Base-by-base conservation (phyloP, 2,113 vertebrate species). In the Camelus bactrianus region DNA sequence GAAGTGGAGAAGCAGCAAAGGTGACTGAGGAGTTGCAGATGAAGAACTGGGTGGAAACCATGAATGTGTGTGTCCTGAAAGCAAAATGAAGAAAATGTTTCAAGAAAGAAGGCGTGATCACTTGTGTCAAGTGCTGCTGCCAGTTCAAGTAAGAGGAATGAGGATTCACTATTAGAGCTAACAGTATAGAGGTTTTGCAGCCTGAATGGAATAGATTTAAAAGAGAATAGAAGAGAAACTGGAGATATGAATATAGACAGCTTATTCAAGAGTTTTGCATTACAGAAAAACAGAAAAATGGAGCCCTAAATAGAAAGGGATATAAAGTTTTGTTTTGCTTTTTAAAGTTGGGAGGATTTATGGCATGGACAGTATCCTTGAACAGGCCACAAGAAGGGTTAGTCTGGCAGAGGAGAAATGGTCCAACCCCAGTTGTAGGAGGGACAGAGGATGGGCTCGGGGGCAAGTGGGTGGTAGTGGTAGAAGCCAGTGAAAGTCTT, bases 11-110 rank as follows among this genome's bases (percentile, higher is more conserved):
- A 91, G 35, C 52, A n/a, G 26, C 60, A 76, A 60, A 93, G 52
- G 15, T 84, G 60, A 84, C 60, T 77, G 28, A 56, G 3, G 56
- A 72, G 35, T 16, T 64, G 9, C 91, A 94, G 65, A 89, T 76
- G 60, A 93, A 62, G 77, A 93, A 89, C 0, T 81, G 26, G 30
- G 64, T 77, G 56, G 76, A 83, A 97, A 96, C 20, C n/a, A 82
- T 65, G 52, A 76, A 42, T 88, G 19, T 83, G 19, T 52, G 16
- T 85, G 24, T 82, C 76, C 52, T 93, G 3, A 89, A 88, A 92
- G 65, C 77, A 46, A 83, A 72, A 69, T 65, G 72, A 64, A 96
- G 80, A 82, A 92, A 56, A 92, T 82, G 56, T 93, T 65, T 83
- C 38, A 81, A 14, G 65, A 69, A 62, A 83, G 62, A 88, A 7